Conservation (phyloP, 64 coral and sea anemone genomes). For the Trachythela sp. region DNA sequence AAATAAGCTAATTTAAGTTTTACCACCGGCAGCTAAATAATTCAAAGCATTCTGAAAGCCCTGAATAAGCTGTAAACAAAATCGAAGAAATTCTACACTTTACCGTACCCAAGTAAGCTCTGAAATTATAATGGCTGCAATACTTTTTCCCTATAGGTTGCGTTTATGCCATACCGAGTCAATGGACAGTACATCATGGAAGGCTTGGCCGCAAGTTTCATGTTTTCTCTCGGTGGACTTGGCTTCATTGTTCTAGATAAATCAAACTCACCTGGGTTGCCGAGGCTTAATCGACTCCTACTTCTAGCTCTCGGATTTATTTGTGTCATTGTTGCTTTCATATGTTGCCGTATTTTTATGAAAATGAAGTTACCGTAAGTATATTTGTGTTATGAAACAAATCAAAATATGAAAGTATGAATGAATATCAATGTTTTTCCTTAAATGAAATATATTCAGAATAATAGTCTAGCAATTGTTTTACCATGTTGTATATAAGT, state of each 20-base stretch:
- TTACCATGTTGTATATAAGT: too few relatives aligned
- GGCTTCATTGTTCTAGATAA: constrained; percentile 96
- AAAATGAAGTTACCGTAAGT: constrained; percentile 99
- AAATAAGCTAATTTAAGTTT: too few relatives aligned
- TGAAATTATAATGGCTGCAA: too few relatives aligned
- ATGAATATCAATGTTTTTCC: too few relatives aligned
- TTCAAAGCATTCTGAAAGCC: too few relatives aligned
- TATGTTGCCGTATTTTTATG: constrained; percentile 97
- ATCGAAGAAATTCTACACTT: too few relatives aligned
- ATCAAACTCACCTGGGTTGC: constrained; percentile 90
- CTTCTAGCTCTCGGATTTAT: constrained; percentile 76
- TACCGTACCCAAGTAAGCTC: too few relatives aligned
- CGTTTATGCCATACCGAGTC: constrained; percentile 98
- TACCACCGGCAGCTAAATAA: too few relatives aligned
- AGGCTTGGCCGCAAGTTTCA: constrained; percentile 86
- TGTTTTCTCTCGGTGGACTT: constrained; percentile 89
- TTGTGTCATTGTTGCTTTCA: constrained; percentile 86
- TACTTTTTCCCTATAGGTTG: constrained; percentile 64
- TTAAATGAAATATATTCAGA: too few relatives aligned
- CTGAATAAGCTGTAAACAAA: too few relatives aligned
- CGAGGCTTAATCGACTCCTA: constrained; percentile 82
- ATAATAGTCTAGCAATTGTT: not conserved
- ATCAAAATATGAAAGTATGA: too few relatives aligned
- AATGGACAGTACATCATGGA: constrained; percentile 99
- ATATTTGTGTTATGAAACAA: too few relatives aligned